Conservation (phyloP, 2,888 invertebrate genomes). For the Epinotia demarniana region DNA sequence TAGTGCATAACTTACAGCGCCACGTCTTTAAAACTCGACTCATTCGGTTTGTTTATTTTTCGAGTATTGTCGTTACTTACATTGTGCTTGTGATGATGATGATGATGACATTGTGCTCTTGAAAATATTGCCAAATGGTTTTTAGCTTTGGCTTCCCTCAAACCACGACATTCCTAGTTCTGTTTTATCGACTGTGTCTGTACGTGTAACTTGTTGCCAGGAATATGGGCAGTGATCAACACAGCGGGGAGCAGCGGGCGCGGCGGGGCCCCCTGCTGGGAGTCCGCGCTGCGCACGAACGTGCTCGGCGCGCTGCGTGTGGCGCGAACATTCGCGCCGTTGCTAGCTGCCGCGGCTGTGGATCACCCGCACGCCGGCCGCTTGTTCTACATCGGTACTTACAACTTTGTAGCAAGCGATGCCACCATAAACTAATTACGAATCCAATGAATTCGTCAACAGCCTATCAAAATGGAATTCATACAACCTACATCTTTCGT, state of each 20-base stretch:
- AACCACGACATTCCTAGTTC: not conserved
- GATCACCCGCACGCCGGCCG: constrained; percentile 85
- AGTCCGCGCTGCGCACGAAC: constrained; percentile 87
- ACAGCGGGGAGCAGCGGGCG: constrained; percentile 91
- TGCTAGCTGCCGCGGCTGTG: constrained; percentile 85
- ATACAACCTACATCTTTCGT: too few relatives aligned
- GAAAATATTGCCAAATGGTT: too few relatives aligned
- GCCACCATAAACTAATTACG: too few relatives aligned
- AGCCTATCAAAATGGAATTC: too few relatives aligned
- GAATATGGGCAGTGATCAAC: constrained; percentile 93
- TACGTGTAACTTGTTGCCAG: constrained; percentile 72
- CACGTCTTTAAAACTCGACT: too few relatives aligned
- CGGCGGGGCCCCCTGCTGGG: constrained; percentile 89
- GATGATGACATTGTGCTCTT: not conserved
- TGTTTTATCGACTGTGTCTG: not conserved
- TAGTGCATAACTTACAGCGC: too few relatives aligned
- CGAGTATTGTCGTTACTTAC: not conserved
- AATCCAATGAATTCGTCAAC: too few relatives aligned
- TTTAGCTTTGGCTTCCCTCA: too few relatives aligned
- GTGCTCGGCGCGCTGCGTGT: constrained; percentile 89
- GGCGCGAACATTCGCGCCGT: constrained; percentile 89
- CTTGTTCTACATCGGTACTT: constrained; percentile 87
- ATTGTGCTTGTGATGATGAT: not conserved
- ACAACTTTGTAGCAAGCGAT: too few relatives aligned
- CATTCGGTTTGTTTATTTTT: not conserved